A percentile compares a stretch with the other conserved stretches of the same genome.
Conservation (phyloP, 2,888 invertebrate genomes). For the Drosophila ezoana region DNA sequence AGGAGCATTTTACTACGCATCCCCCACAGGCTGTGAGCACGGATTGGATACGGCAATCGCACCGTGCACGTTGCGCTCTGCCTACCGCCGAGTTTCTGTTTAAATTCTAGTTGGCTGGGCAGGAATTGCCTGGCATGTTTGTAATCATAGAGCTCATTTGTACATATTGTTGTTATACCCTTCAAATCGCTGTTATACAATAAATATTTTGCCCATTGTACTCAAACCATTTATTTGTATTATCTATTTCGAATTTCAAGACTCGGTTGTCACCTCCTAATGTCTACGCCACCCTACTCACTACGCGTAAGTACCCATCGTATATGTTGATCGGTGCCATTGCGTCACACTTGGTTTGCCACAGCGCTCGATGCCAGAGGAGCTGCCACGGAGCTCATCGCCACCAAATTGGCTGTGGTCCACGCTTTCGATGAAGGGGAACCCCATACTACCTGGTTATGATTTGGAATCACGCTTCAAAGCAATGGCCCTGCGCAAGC, state of each 20-base stretch:
- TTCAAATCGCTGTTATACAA: neutral
- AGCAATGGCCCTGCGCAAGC: too few species aligned
- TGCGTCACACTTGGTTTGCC: neutral
- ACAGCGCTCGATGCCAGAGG: neutral
- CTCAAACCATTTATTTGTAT: neutral
- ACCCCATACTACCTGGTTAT: too few species aligned
- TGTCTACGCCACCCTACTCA: neutral
- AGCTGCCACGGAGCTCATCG: neutral
- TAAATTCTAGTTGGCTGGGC: constrained; percentile 11
- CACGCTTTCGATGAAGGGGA: neutral
- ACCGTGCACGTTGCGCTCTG: constrained; percentile 16
- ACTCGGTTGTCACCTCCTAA: neutral
- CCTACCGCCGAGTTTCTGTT: constrained; percentile 15
- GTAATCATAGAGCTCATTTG: neutral
- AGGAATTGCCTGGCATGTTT: neutral
- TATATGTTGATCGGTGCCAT: neutral
- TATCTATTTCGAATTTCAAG: neutral
- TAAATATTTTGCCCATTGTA: neutral
- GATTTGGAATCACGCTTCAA: neutral
- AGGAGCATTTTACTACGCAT: neutral
- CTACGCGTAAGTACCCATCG: neutral
- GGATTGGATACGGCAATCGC: constrained; percentile 50
- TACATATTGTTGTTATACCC: neutral
- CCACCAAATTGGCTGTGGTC: neutral
- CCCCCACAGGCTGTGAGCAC: constrained; percentile 23